Evolutionary conservation across 2,888 invertebrate species (phyloP).

Genomic region (Drosophila siamana): DNA sequence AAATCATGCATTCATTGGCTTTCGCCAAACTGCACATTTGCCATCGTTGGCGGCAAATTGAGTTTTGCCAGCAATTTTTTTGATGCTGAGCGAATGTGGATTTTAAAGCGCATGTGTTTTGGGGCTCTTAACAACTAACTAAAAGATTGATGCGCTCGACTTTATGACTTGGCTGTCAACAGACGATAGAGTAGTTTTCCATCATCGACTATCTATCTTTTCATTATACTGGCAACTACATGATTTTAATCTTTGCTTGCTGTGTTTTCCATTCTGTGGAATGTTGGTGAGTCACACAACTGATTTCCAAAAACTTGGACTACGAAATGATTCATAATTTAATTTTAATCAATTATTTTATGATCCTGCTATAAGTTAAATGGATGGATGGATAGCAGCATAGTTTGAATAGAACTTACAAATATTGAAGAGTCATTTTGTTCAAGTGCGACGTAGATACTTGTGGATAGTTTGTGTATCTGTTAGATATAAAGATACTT

Average conservation of each 20-base stretch:
- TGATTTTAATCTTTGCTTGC: background rate
- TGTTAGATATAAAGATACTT: conserved; percentile 57
- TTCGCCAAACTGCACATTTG: conserved; percentile 20
- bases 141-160: background rate
- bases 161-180: background rate
- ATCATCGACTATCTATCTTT: background rate
- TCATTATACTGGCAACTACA: too few relatives aligned
- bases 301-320: background rate
- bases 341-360: conserved; percentile 2
- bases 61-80: conserved; percentile 36
- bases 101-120: background rate
- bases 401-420: background rate
- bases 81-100: background rate
- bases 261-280: background rate
- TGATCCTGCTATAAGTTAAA: background rate
- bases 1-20: conserved; percentile 19
- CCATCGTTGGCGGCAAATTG: conserved; percentile 7
- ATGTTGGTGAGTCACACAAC: conserved; percentile 16
- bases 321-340: conserved; percentile 19
- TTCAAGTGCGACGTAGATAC: conserved; percentile 51
- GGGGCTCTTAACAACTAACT: background rate
- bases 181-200: background rate
- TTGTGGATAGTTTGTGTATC: conserved; percentile 36
- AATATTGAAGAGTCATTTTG: background rate
- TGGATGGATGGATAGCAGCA: background rate